These are phyloP conservation scores for Parasteatoda lunata DNA, from an alignment of 2,888 invertebrate genomes.

Conservation along the genomic window DNA sequence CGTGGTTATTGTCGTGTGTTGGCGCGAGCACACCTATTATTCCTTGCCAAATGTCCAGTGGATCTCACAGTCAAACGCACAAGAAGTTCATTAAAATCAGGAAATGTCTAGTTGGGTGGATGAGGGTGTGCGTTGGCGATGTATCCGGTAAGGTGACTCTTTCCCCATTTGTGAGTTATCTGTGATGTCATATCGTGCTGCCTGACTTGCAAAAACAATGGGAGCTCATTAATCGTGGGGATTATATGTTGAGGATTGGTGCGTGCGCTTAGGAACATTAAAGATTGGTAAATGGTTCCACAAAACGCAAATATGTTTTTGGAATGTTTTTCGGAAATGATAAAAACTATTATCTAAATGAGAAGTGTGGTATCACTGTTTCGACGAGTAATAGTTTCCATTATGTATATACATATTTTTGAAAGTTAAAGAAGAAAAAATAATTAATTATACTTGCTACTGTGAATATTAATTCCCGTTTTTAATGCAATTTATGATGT, in stretches of 20 bases:
- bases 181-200: constrained; percentile 14
- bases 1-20: background rate
- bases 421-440: no score
- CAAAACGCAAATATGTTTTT: background rate
- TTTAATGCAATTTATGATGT: no score
- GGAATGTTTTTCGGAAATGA: no score
- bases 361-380: no score
- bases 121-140: background rate
- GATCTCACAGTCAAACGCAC: constrained; percentile 15
- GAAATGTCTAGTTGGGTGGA: constrained; percentile 11
- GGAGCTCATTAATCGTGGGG: constrained; percentile 4
- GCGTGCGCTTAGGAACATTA: background rate
- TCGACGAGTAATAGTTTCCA: no score
- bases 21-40: constrained; percentile 12
- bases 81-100: constrained; percentile 43
- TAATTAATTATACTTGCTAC: no score
- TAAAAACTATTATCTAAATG: no score
- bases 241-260: constrained; percentile 9
- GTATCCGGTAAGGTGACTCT: background rate
- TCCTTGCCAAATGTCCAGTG: background rate
- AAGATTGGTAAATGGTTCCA: background rate
- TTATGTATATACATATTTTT: no score
- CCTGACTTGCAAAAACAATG: constrained; percentile 33
- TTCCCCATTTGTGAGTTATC: background rate
- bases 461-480: no score